A percentile compares a stretch with the other conserved stretches of the same genome.
Conservation (phyloP, 2,888 invertebrate species). For the Pemphredon lugubris region DNA sequence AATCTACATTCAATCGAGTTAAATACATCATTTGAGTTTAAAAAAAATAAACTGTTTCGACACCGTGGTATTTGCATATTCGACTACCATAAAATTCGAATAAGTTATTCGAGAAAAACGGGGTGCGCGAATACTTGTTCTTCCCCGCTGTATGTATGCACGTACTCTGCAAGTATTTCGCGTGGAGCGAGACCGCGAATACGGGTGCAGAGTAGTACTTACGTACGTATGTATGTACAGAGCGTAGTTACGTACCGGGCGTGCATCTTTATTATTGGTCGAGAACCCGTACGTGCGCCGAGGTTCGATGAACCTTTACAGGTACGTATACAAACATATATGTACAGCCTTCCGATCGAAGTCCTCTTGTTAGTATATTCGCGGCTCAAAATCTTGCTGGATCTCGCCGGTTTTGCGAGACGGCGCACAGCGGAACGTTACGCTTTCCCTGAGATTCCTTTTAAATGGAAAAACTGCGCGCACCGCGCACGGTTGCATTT, state of each 20-base stretch:
- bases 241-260: conserved; percentile 67
- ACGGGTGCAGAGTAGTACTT: conserved; percentile 54
- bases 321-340: conserved; percentile 51
- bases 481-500: no score
- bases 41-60: no score
- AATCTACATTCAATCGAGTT: no score
- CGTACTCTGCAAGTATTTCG: conserved; percentile 28
- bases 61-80: no score
- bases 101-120: no score
- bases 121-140: no score
- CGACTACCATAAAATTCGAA: no score
- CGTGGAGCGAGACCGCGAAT: conserved; percentile 27
- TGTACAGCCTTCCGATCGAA: conserved; percentile 58
- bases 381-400: conserved; percentile 47
- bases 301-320: conserved; percentile 67
- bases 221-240: conserved; percentile 61
- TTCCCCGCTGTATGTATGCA: no score
- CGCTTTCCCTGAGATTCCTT: conserved; percentile 3
- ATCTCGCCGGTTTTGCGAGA: conserved; percentile 21
- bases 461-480: no score
- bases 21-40: no score
- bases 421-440: neutral
- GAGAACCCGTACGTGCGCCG: conserved; percentile 61
- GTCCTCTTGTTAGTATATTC: conserved; percentile 39
- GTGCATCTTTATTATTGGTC: conserved; percentile 70